phyloP scores from a whole-genome alignment of 2,113 vertebrate species.

The Heterotis niloticus region DNA sequence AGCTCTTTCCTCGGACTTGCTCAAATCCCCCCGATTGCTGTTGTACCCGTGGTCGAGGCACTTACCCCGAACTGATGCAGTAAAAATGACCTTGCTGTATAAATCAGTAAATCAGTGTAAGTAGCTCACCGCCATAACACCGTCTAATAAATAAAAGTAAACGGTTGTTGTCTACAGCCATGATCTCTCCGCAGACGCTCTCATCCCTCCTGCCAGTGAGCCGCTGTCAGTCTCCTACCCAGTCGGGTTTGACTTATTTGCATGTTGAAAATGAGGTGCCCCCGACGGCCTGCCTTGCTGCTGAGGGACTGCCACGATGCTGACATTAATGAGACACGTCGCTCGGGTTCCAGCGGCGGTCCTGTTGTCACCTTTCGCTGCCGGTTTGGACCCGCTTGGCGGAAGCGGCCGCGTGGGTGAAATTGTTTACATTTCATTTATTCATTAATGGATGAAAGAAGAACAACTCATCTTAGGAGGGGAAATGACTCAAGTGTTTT shows the following conservation, averaged over 20 bases:
- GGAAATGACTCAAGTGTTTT: background rate
- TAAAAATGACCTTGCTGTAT: too few species aligned
- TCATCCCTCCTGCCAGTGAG: too few species aligned
- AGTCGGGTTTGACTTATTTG: background rate
- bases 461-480: background rate
- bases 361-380: background rate
- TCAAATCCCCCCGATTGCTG: too few species aligned
- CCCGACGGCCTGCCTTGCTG: background rate
- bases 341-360: conserved; percentile 6
- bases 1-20: too few species aligned
- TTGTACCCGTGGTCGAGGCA: too few species aligned
- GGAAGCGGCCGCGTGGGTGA: background rate
- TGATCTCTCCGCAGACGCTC: background rate
- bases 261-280: background rate
- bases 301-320: background rate
- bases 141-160: too few species aligned
- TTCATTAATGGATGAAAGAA: conserved; percentile 13
- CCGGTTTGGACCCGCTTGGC: background rate
- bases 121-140: too few species aligned
- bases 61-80: too few species aligned
- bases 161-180: too few species aligned
- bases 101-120: too few species aligned
- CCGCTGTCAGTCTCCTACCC: background rate
- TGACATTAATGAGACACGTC: conserved; percentile 7
- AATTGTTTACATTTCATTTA: background rate